Percentiles rank a stretch among this genome's conserved stretches.
Evolutionary conservation across 1,140 invertebrate genomes (phyloP).

Genomic region (Drosophila chauvacae): DNA sequence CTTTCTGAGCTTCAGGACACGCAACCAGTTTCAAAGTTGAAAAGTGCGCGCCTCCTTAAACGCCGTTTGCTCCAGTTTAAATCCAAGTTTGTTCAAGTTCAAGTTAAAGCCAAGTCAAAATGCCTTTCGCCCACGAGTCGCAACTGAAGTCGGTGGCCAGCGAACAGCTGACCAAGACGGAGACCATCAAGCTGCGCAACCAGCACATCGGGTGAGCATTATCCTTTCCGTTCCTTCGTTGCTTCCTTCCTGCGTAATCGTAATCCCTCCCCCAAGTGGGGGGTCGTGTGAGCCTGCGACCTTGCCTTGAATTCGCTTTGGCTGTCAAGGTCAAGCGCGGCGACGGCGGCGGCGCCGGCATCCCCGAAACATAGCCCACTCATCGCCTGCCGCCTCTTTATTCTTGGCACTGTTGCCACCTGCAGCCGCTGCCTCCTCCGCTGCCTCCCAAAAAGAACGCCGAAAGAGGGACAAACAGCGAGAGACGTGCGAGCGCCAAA

Average conservation of each 20-base stretch:
- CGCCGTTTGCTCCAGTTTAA: neutral
- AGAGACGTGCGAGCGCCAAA: slow-evolving; percentile 1
- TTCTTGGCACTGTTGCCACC: slow-evolving; percentile 45
- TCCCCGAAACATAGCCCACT: slow-evolving; percentile 62
- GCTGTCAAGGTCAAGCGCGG: slow-evolving; percentile 66
- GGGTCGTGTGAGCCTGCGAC: slow-evolving; percentile 42
- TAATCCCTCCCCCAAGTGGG: slow-evolving; percentile 10
- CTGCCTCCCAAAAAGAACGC: neutral
- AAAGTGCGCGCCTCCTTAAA: slow-evolving; percentile 43
- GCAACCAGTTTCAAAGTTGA: slow-evolving; percentile 10
- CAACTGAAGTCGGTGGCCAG: slow-evolving; percentile 75
- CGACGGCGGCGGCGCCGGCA: slow-evolving; percentile 18
- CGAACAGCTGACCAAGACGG: slow-evolving; percentile 90
- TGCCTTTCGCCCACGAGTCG: slow-evolving; percentile 72
- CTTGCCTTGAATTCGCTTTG: slow-evolving; percentile 58
- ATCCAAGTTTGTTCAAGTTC: neutral
- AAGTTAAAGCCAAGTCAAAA: slow-evolving; percentile 42
- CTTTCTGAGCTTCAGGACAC: slow-evolving; percentile 1
- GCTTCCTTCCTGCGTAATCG: slow-evolving; percentile 13
- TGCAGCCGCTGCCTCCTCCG: slow-evolving; percentile 14
- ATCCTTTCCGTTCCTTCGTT: neutral
- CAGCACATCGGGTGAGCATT: slow-evolving; percentile 91
- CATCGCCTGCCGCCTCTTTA: slow-evolving; percentile 33
- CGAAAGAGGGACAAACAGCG: neutral
- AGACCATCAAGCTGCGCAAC: slow-evolving; percentile 91